Evolutionary conservation across 2,113 vertebrate genomes (phyloP).

Genomic region (Stercorarius parasiticus): DNA sequence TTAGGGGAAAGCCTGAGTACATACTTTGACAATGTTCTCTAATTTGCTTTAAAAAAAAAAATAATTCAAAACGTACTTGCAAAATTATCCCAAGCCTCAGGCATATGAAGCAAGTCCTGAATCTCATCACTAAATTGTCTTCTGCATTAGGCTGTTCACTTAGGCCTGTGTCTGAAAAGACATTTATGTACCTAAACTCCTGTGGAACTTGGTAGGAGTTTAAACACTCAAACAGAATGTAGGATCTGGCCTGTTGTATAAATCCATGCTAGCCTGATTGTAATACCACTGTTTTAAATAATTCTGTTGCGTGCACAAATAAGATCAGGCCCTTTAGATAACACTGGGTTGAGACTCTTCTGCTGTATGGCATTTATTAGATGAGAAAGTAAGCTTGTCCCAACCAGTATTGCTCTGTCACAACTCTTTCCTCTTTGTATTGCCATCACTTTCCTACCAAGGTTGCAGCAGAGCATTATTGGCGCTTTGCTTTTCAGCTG

Average conservation of each 20-base stretch:
- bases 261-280: not conserved
- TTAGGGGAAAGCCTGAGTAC: not conserved
- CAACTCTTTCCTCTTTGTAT: not conserved
- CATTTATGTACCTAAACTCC: not conserved
- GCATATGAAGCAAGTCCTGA: not conserved
- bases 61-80: not conserved
- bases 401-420: not conserved
- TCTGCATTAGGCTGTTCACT: not conserved
- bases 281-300: not conserved
- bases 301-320: not conserved
- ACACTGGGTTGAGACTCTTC: not conserved
- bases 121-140: slow-evolving; percentile 23
- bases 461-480: not conserved
- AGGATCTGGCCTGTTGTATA: not conserved
- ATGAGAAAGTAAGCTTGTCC: not conserved
- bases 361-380: not conserved
- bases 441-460: not conserved
- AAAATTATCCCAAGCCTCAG: slow-evolving; percentile 13
- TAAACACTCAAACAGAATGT: not conserved
- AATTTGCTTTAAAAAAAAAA: slow-evolving; percentile 12
- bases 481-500: not conserved
- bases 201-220: not conserved
- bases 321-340: not conserved
- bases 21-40: not conserved
- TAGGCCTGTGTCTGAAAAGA: not conserved